These are phyloP conservation scores for Nothobranchius kuhntae DNA, from an alignment of 2,113 vertebrate genomes.

Conservation along the genomic window DNA sequence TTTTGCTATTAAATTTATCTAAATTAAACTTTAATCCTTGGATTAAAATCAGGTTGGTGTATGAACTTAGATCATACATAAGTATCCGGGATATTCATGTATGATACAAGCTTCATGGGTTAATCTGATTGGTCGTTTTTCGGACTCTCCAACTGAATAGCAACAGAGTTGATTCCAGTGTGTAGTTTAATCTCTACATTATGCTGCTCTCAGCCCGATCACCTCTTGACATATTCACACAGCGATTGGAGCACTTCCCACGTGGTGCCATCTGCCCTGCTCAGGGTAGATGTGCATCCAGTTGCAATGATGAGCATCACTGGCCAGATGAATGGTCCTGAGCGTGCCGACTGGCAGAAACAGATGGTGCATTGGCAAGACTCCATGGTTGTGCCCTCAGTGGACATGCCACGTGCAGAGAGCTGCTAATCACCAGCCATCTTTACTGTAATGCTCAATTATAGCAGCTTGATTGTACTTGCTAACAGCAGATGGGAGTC, in stretches of 20 bases:
- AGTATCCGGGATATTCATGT: too few species aligned
- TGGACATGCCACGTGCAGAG: constrained; percentile 38
- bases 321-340: constrained; percentile 53
- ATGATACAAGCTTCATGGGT: too few species aligned
- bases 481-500: constrained; percentile 1
- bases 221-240: constrained; percentile 25
- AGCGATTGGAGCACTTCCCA: constrained; percentile 21
- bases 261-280: constrained; percentile 33
- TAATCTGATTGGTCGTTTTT: too few species aligned
- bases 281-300: constrained; percentile 48
- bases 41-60: too few species aligned
- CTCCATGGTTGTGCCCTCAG: constrained; percentile 38
- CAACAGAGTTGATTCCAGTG: too few species aligned
- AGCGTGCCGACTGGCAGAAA: constrained; percentile 48
- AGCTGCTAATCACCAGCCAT: constrained; percentile 41
- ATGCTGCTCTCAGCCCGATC: background rate
- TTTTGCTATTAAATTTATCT: too few species aligned
- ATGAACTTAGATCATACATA: too few species aligned
- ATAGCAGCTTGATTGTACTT: constrained; percentile 37
- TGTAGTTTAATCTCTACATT: too few species aligned
- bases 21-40: too few species aligned
- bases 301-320: constrained; percentile 48
- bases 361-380: constrained; percentile 66
- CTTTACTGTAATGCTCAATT: constrained; percentile 44
- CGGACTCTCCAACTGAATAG: too few species aligned